Base-by-base conservation (phyloP, 2,113 vertebrate genomes). In the Siphamia tubifer region DNA sequence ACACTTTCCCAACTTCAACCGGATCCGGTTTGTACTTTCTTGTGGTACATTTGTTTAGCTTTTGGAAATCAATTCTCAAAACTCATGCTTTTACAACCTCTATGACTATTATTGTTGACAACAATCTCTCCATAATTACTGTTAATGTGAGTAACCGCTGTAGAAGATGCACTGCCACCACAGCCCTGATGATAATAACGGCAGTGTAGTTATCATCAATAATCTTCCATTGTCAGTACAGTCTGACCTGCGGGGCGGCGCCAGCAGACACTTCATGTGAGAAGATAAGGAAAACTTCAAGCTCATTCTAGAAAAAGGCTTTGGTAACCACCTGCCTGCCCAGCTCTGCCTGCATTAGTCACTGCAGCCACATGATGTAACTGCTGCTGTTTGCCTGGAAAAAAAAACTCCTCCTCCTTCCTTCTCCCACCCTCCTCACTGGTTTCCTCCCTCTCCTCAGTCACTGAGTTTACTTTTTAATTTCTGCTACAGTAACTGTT, bases 311-410 rank as follows among this genome's bases (percentile, higher is more conserved):
- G 35, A 78, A 60, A 42, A n/a, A n/a, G 36, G 27, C 48, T 65
- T 63, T 64, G 58, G 71, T 61, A 79, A 83, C 36, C 71, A 77
- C 78, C 78, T 69, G 65, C 61, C 30, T 24, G 19, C 12, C 35
- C 38, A 0, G 12, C 40, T 20, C 30, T 1, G 16, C 38, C 27
- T 49, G 40, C 1, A 2, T 73, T 72, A 63, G 24, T 75, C 58
- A 34, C 51, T 64, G 47, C 56, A 25, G 64, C 52, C 60, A 36
- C 60, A 76, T 86, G 81, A 83, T 81, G 82, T 38, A 77, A 88
- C 13, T 25, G 17, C 6, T 32, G 15, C 6, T 10, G 48, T 66
- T 38, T 31, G 55, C 16, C 45, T 64, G 68, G 60, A 63, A 74
- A 77, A 61, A 13, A 45, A 60, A 48, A 47, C 11, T 61, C 17